Percentiles rank a stretch among this genome's conserved stretches.
Evolutionary conservation across 2,797 vertebrate genomes (phyloP).

Genomic region (Rhinichthys osculus): DNA sequence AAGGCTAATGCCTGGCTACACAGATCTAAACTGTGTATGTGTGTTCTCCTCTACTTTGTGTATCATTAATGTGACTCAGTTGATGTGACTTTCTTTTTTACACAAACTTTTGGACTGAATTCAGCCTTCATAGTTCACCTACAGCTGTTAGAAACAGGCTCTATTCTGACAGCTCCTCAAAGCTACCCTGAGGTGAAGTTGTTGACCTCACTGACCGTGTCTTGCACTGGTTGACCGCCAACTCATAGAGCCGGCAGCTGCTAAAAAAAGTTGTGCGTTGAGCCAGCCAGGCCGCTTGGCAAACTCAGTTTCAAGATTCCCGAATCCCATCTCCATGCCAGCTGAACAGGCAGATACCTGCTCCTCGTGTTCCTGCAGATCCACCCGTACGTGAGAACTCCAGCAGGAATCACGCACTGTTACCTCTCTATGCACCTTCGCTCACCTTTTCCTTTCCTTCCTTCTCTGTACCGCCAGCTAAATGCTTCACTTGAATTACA

Average conservation of each 20-base stretch:
- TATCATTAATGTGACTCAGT: not conserved
- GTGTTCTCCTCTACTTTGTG: constrained; percentile 13
- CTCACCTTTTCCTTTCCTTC: constrained; percentile 16
- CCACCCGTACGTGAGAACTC: constrained; percentile 72
- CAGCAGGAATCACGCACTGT: constrained; percentile 72
- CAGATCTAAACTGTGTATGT: constrained; percentile 25
- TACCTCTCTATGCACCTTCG: constrained; percentile 48
- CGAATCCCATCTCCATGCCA: constrained; percentile 33
- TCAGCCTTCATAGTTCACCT: not conserved
- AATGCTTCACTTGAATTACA: constrained; percentile 46
- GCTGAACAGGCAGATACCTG: constrained; percentile 72
- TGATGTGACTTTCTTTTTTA: not conserved
- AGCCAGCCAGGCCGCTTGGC: constrained; percentile 21
- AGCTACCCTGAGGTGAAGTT: constrained; percentile 36
- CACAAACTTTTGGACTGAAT: not conserved
- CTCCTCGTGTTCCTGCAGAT: constrained; percentile 66
- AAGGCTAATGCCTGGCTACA: constrained; percentile 53
- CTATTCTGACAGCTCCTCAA: constrained; percentile 23
- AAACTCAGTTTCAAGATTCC: constrained; percentile 48
- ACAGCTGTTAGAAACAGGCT: constrained; percentile 28
- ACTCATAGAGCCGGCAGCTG: constrained; percentile 48
- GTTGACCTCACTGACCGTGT: constrained; percentile 47
- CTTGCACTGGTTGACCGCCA: constrained; percentile 33
- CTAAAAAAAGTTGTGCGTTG: constrained; percentile 20
- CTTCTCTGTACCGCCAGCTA: constrained; percentile 18